These are phyloP conservation scores for Nymphalis io DNA, from an alignment of 1,140 invertebrate genomes.

Conservation along the genomic window DNA sequence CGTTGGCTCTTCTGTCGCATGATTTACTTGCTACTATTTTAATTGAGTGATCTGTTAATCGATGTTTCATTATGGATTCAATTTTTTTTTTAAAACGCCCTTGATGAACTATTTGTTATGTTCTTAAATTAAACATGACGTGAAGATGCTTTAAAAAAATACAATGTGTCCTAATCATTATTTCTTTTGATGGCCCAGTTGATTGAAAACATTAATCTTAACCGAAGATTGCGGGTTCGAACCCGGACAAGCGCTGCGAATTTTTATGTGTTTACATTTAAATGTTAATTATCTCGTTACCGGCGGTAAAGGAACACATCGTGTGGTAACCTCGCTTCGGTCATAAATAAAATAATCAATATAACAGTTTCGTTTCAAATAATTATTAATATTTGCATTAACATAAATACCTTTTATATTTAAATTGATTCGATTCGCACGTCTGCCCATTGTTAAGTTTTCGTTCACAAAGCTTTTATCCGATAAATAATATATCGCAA, in stretches of 20 bases:
- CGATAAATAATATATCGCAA: conserved; percentile 43
- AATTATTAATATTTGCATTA: not conserved
- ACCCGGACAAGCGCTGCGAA: no score
- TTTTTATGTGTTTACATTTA: no score
- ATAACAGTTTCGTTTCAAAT: not conserved
- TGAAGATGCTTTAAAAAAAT: not conserved
- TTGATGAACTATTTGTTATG: not conserved
- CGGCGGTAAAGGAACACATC: no score
- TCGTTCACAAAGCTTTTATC: conserved; percentile 32
- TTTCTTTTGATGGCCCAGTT: no score
- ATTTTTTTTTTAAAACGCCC: conserved; percentile 6
- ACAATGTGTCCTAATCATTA: no score
- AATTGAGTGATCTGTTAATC: conserved; percentile 17
- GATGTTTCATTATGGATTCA: conserved; percentile 19
- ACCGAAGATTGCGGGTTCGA: no score
- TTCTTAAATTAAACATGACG: not conserved
- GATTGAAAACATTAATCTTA: no score
- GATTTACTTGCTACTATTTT: conserved; percentile 30
- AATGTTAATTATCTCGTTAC: no score
- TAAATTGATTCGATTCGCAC: conserved; percentile 26
- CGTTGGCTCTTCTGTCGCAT: conserved; percentile 29
- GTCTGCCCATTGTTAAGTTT: conserved; percentile 28
- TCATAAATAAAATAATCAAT: no score
- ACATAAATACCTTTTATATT: conserved; percentile 23
- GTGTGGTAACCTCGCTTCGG: no score